Conservation (phyloP, 2,888 invertebrate species). For the Epistrophe eligans region DNA sequence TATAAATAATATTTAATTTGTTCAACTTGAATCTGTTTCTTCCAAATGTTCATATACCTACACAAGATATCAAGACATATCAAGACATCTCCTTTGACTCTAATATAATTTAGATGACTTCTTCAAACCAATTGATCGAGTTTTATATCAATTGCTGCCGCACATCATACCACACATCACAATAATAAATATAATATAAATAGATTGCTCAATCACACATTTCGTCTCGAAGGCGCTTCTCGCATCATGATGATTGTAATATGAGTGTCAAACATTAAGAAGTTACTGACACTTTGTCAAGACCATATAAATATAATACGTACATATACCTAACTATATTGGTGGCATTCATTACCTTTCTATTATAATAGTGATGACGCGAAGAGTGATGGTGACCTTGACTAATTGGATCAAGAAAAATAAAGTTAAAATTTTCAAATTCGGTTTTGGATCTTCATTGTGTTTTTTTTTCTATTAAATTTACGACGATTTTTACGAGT, state of each 20-base stretch:
- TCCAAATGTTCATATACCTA: not conserved
- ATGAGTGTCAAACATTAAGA: conserved; percentile 18
- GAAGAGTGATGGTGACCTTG: conserved; percentile 67
- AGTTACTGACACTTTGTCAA: conserved; percentile 56
- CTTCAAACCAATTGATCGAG: conserved; percentile 43
- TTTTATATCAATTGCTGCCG: conserved; percentile 34
- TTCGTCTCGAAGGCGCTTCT: conserved; percentile 13
- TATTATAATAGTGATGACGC: conserved; percentile 10
- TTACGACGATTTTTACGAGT: conserved; percentile 13
- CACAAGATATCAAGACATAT: not conserved
- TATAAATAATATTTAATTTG: conserved; percentile 22
- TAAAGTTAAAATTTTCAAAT: not conserved
- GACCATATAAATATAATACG: not conserved
- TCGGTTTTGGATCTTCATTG: not conserved
- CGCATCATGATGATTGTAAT: conserved; percentile 4
- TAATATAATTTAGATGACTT: conserved; percentile 36
- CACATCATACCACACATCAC: conserved; percentile 32
- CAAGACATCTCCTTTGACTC: not conserved
- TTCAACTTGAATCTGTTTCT: conserved; percentile 26
- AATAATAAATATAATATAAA: conserved; percentile 11
- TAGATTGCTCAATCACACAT: conserved; percentile 65
- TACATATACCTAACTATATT: not conserved
- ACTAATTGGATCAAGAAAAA: conserved; percentile 63
- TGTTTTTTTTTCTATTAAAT: not conserved
- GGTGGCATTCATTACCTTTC: conserved; percentile 62